These are phyloP conservation scores for Rhabdornis inornatus DNA, from an alignment of 2,113 vertebrate genomes.

Conservation along the genomic window DNA sequence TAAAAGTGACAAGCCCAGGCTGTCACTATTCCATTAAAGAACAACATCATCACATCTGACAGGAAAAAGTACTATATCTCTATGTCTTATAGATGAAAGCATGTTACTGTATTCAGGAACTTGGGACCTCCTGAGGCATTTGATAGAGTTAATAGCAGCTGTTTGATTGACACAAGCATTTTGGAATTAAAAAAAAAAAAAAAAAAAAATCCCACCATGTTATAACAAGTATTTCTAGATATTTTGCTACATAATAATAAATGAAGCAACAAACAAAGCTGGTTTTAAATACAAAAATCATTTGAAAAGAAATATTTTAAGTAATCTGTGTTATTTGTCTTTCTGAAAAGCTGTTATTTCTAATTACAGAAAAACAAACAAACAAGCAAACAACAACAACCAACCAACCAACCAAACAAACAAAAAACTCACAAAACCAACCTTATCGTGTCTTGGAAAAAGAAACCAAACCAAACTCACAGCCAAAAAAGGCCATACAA, in stretches of 20 bases:
- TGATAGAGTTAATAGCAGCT: background rate
- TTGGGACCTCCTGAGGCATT: background rate
- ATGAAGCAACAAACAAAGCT: background rate
- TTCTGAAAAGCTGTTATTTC: background rate
- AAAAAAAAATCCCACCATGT: background rate
- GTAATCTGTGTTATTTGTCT: background rate
- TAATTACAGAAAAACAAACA: background rate
- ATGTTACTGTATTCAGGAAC: background rate
- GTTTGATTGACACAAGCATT: background rate
- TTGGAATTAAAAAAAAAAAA: background rate
- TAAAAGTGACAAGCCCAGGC: background rate
- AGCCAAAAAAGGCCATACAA: background rate
- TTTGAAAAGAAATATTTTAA: background rate
- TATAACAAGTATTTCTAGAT: background rate
- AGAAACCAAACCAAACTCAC: background rate
- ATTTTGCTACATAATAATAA: background rate
- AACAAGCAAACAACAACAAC: background rate
- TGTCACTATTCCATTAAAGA: background rate
- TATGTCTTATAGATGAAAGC: background rate
- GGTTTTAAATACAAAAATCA: background rate
- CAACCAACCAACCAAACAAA: background rate
- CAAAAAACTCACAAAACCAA: background rate
- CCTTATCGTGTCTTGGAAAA: background rate
- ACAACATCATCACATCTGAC: background rate
- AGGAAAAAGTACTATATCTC: background rate